Conservation (phyloP, 2,113 vertebrate genomes). For the Saccopteryx bilineata region DNA sequence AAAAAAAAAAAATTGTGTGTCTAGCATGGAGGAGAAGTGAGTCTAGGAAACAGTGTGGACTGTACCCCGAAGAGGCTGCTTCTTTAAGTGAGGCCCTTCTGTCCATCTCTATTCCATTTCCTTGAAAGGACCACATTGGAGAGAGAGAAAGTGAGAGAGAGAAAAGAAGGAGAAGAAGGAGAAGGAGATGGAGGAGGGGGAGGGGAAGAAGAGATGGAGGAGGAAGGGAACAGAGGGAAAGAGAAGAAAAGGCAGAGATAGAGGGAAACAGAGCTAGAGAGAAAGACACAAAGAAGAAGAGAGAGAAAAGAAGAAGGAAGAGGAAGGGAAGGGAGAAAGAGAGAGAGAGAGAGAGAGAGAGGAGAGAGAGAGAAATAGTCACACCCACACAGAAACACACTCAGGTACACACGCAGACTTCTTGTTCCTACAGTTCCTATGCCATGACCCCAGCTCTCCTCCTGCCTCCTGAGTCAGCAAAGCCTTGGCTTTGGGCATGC, state of each 20-base stretch:
- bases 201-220: fast-evolving
- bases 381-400: neutral
- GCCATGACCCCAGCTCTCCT: neutral
- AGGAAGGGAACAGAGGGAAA: no score
- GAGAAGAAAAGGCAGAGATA: neutral
- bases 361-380: no score
- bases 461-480: constrained; percentile 52
- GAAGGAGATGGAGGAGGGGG: fast-evolving
- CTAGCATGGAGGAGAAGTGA: neutral
- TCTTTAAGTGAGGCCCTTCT: neutral
- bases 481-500: constrained; percentile 66
- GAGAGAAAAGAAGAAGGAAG: neutral
- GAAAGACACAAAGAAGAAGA: neutral
- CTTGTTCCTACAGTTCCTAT: neutral
- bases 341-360: neutral
- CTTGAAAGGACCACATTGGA: neutral
- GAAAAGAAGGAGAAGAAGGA: no score
- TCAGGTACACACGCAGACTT: fast-evolving
- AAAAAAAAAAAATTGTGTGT: neutral
- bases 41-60: neutral
- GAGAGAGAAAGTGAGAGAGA: fast-evolving
- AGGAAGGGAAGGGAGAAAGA: neutral
- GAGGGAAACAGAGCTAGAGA: fast-evolving
- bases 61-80: neutral
- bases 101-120: neutral